phyloP scores from a whole-genome alignment of 2,797 vertebrate species.

The Alauda arvensis region DNA sequence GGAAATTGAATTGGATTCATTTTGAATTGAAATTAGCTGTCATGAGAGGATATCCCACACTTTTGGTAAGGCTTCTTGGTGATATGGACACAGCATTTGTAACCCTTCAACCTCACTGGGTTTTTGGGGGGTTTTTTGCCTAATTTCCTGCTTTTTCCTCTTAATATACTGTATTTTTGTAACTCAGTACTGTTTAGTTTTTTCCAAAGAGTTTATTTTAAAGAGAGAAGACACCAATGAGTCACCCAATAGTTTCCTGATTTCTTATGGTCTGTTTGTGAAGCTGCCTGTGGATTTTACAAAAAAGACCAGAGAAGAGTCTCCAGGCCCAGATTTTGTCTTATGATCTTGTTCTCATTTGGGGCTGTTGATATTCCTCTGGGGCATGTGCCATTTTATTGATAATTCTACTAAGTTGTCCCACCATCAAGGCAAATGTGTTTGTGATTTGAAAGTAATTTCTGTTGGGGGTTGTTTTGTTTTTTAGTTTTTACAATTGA shows the following conservation, averaged over 20 bases:
- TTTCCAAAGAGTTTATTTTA: neutral
- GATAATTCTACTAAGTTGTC: neutral
- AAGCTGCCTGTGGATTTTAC: neutral
- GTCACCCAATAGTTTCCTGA: neutral
- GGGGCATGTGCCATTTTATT: neutral
- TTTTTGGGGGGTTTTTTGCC: neutral
- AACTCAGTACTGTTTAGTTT: neutral
- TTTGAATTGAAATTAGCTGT: neutral
- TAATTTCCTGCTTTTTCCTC: neutral
- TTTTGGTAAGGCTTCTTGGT: neutral
- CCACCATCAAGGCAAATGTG: neutral
- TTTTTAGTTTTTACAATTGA: neutral
- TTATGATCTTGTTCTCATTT: neutral
- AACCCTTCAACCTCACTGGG: neutral
- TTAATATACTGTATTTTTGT: neutral
- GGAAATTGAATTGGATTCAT: neutral
- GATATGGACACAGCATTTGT: neutral
- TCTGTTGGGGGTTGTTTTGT: neutral
- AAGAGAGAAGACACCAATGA: neutral
- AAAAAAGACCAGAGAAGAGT: constrained; percentile 5
- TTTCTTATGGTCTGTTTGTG: neutral
- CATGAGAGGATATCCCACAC: too few species aligned
- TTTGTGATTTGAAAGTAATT: neutral
- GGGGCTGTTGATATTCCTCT: neutral
- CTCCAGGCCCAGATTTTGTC: neutral